phyloP scores from a whole-genome alignment of 2,888 invertebrate species.

The Lasioglossum leucozonium region DNA sequence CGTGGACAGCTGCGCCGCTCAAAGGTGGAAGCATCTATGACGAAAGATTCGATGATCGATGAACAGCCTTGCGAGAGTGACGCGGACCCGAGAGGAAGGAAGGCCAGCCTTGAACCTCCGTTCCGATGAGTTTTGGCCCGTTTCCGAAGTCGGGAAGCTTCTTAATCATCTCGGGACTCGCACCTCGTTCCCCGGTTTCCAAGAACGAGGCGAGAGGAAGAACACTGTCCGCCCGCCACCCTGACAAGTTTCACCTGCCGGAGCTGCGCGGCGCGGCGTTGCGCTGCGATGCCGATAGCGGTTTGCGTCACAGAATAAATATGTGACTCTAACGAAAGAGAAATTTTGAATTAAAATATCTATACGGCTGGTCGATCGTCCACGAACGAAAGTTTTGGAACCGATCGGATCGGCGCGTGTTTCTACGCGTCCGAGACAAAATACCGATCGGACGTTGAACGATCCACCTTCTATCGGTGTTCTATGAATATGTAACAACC shows the following conservation, averaged over 20 bases:
- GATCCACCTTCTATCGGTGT: not conserved
- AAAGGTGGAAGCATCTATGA: not conserved
- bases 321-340: slow-evolving; percentile 38
- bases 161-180: not conserved
- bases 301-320: slow-evolving; percentile 30
- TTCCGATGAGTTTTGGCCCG: not conserved
- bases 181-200: not conserved
- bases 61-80: not conserved
- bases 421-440: not conserved
- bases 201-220: not conserved
- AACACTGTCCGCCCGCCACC: slow-evolving; percentile 2
- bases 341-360: slow-evolving; percentile 41
- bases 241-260: slow-evolving; percentile 30
- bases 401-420: not conserved
- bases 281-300: not conserved
- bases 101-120: slow-evolving; percentile 2
- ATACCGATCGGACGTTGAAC: not conserved
- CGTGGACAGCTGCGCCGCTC: not conserved
- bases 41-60: not conserved
- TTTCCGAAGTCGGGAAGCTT: not conserved
- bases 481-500: not conserved
- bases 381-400: not conserved
- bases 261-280: not conserved
- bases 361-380: not conserved
- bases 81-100: slow-evolving; percentile 1